A percentile compares a stretch with the other conserved stretches of the same genome.
phyloP scores from a whole-genome alignment of 1,140 invertebrate species.

The Rhyzopertha dominica region DNA sequence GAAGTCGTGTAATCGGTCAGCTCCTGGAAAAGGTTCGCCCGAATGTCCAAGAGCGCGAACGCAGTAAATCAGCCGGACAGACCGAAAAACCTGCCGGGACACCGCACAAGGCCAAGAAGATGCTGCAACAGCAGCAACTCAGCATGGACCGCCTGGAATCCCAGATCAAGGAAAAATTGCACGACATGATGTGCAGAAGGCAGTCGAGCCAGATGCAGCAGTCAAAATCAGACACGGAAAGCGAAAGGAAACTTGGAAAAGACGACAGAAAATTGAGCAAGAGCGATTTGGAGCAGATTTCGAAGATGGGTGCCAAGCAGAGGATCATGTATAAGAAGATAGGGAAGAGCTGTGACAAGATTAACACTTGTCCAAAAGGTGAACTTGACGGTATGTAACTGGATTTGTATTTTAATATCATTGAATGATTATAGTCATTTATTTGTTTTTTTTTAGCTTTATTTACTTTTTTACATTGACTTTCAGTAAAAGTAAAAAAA shows the following conservation, averaged over 20 bases:
- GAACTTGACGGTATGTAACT: slow-evolving; percentile 8
- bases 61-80: slow-evolving; percentile 49
- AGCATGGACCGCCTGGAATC: slow-evolving; percentile 46
- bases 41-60: slow-evolving; percentile 44
- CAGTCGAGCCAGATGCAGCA: slow-evolving; percentile 29
- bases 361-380: slow-evolving; percentile 28
- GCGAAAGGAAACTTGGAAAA: slow-evolving; percentile 30
- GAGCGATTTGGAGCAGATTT: slow-evolving; percentile 32
- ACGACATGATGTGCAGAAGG: slow-evolving; percentile 42
- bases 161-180: slow-evolving; percentile 49
- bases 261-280: slow-evolving; percentile 39
- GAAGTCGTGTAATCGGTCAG: slow-evolving; percentile 41
- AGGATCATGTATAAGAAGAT: slow-evolving; percentile 44
- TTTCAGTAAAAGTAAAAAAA: no score
- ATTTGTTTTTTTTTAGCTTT: no score
- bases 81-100: slow-evolving; percentile 38
- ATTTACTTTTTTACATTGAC: no score
- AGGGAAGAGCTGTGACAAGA: slow-evolving; percentile 44
- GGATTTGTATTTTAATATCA: no score
- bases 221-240: slow-evolving; percentile 42
- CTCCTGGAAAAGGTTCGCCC: slow-evolving; percentile 39
- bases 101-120: slow-evolving; percentile 36
- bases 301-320: slow-evolving; percentile 33
- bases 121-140: slow-evolving; percentile 43
- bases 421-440: no score